Evolutionary conservation across 1,140 invertebrate genomes (phyloP).

Genomic region (Nylanderia fulva): DNA sequence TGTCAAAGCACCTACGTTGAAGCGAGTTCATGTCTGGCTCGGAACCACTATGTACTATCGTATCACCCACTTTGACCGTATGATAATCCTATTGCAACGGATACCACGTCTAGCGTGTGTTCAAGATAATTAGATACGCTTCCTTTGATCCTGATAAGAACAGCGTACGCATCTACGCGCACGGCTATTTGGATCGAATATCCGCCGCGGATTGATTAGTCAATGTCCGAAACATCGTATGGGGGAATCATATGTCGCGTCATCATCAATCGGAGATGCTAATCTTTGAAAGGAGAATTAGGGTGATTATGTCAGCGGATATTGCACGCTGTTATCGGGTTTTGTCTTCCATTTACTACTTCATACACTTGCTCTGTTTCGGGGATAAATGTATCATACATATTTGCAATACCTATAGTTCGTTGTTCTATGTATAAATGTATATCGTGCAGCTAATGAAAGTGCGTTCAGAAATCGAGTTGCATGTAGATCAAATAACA

Average conservation of each 20-base stretch:
- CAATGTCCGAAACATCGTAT: not conserved
- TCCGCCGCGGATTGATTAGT: slow-evolving; percentile 30
- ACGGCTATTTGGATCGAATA: not conserved
- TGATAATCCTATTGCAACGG: slow-evolving; percentile 54
- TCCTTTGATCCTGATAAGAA: slow-evolving; percentile 58
- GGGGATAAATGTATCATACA: slow-evolving; percentile 1
- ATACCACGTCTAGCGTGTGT: slow-evolving; percentile 34
- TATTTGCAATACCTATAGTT: slow-evolving; percentile 1
- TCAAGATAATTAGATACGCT: slow-evolving; percentile 57
- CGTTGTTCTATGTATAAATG: no score
- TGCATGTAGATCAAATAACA: slow-evolving; percentile 45
- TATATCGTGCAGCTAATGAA: slow-evolving; percentile 17
- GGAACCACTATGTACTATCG: slow-evolving; percentile 24
- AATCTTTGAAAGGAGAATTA: slow-evolving; percentile 5
- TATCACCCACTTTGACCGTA: slow-evolving; percentile 50
- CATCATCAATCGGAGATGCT: not conserved
- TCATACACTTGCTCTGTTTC: not conserved
- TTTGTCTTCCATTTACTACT: not conserved
- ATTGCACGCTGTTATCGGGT: slow-evolving; percentile 5
- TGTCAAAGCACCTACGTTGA: slow-evolving; percentile 16
- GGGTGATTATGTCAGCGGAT: not conserved
- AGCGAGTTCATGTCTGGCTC: slow-evolving; percentile 42
- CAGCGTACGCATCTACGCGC: slow-evolving; percentile 31
- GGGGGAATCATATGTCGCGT: slow-evolving; percentile 3
- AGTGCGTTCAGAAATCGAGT: slow-evolving; percentile 6